phyloP scores from a whole-genome alignment of 2,797 vertebrate genomes.

The Propithecus deckenii region DNA sequence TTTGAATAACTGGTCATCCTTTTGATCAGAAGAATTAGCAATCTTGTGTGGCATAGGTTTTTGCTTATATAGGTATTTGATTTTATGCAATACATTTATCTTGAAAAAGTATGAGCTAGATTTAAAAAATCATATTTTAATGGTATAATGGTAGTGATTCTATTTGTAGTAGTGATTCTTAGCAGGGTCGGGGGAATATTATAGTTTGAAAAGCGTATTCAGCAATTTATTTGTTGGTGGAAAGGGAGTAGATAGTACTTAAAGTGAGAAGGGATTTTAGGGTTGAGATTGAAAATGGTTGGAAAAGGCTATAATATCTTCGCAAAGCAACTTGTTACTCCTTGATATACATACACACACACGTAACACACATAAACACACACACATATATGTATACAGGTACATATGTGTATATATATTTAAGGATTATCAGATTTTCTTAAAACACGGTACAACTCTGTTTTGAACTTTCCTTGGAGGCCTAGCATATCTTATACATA shows the following conservation, averaged over 20 bases:
- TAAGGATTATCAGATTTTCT: not conserved
- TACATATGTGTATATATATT: not conserved
- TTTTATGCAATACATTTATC: constrained; percentile 7
- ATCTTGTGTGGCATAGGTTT: not conserved
- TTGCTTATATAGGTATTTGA: constrained; percentile 12
- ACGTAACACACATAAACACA: not conserved
- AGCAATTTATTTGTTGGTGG: not conserved
- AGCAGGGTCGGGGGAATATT: not conserved
- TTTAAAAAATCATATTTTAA: constrained; percentile 40
- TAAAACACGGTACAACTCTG: not conserved
- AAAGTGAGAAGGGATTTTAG: constrained; percentile 36
- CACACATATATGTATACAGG: too few relatives aligned
- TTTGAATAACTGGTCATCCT: not conserved
- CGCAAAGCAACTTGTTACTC: not conserved
- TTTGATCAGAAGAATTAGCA: constrained; percentile 15
- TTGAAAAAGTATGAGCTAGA: constrained; percentile 8
- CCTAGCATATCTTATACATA: not conserved
- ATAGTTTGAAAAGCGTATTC: constrained; percentile 15
- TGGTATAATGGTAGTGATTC: not conserved
- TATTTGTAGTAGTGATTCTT: constrained; percentile 33
- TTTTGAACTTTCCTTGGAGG: not conserved
- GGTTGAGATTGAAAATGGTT: constrained; percentile 14
- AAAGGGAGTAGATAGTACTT: not conserved
- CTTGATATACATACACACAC: not conserved
- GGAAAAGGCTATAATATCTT: constrained; percentile 24